A percentile compares a stretch with the other conserved stretches of the same genome.
These are phyloP conservation scores for Phrynosoma platyrhinos DNA, from an alignment of 2,113 vertebrate species.

Conservation along the genomic window DNA sequence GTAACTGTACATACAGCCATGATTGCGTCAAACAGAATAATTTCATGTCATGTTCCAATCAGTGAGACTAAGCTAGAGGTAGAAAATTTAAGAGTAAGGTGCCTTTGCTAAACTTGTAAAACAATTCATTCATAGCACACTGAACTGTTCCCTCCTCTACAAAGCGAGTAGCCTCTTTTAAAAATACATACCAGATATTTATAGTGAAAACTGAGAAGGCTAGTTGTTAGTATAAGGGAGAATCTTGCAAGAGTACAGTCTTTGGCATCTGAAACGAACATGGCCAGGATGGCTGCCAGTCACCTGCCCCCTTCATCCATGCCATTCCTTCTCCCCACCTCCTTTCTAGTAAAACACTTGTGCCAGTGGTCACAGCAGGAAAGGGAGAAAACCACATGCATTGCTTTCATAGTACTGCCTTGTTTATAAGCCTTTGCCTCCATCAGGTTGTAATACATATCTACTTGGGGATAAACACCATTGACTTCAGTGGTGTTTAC, in stretches of 20 bases:
- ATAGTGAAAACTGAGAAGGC: slow-evolving; percentile 22
- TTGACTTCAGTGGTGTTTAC: background rate
- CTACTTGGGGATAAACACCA: background rate
- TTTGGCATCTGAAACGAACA: background rate
- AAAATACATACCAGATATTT: slow-evolving; percentile 10
- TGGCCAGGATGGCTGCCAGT: background rate
- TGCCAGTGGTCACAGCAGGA: background rate
- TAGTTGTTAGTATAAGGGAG: background rate
- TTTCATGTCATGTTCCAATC: background rate
- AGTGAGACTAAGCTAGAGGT: background rate
- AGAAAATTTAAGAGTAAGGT: background rate
- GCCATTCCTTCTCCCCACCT: background rate
- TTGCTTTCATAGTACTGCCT: background rate
- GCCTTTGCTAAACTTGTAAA: background rate
- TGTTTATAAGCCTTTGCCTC: background rate
- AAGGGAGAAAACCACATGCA: background rate
- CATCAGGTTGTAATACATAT: background rate
- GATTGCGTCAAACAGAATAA: background rate
- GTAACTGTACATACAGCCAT: too few relatives aligned
- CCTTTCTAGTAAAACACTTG: background rate
- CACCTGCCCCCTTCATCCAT: background rate
- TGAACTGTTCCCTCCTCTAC: slow-evolving; percentile 3
- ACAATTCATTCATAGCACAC: background rate
- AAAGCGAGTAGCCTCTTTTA: slow-evolving; percentile 4
- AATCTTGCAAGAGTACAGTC: slow-evolving; percentile 9